Percentiles rank a stretch among this genome's conserved stretches.
Conservation (phyloP, 2,888 invertebrate species). For the Acanthosepion lycidas region DNA sequence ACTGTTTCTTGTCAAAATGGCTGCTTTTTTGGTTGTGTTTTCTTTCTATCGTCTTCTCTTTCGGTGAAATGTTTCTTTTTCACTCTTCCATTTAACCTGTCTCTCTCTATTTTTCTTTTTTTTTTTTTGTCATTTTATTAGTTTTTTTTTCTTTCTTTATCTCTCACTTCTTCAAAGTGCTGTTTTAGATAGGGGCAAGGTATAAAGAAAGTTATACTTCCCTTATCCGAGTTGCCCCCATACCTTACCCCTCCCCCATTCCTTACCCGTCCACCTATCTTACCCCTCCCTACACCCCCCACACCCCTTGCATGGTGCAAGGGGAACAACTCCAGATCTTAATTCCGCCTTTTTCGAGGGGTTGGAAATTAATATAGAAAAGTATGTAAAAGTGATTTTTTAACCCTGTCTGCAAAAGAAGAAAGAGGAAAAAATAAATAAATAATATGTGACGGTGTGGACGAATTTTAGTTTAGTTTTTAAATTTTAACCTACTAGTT, state of each 20-base stretch:
- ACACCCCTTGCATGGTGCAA: not conserved
- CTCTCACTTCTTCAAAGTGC: not conserved
- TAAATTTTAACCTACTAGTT: too few species aligned
- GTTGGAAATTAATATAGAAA: too few species aligned
- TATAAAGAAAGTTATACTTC: not conserved
- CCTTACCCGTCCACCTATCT: not conserved
- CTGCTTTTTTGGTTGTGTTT: not conserved
- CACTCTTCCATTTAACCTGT: not conserved
- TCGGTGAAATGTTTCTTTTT: not conserved
- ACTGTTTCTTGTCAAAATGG: not conserved
- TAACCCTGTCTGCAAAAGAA: too few species aligned
- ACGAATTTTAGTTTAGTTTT: too few species aligned
- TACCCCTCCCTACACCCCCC: not conserved
- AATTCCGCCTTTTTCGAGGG: not conserved
- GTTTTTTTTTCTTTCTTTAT: not conserved
- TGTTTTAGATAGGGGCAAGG: not conserved
- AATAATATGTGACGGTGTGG: too few species aligned
- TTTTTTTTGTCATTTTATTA: not conserved
- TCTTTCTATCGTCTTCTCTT: not conserved
- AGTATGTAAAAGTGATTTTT: too few species aligned
- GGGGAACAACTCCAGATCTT: not conserved
- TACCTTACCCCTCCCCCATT: not conserved
- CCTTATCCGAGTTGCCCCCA: not conserved
- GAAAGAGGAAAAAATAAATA: too few species aligned
- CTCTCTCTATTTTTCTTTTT: not conserved